Percentiles rank a stretch among this genome's conserved stretches.
Conservation (phyloP, 2,113 vertebrate species). For the Stigmatopora nigra region DNA sequence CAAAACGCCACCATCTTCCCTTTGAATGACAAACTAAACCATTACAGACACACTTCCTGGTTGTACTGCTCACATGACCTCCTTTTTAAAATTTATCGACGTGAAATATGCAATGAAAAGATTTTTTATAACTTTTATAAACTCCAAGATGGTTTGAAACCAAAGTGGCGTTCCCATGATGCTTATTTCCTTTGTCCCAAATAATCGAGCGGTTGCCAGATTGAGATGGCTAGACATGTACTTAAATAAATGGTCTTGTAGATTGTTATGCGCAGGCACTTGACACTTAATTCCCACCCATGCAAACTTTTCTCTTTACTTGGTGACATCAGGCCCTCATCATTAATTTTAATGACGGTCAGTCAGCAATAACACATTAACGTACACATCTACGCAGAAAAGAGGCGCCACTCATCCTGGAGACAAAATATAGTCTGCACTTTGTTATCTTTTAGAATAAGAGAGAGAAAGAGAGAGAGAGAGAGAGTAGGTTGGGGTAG, state of each 20-base stretch:
- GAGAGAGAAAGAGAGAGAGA: conserved; percentile 31
- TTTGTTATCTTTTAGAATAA: conserved; percentile 56
- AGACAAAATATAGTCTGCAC: conserved; percentile 57
- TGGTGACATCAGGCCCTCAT: conserved; percentile 55
- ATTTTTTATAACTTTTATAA: too few species aligned
- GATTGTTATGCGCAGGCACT: background rate
- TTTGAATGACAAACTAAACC: too few species aligned
- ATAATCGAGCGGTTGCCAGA: too few species aligned
- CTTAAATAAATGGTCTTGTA: background rate
- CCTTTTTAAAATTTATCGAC: too few species aligned
- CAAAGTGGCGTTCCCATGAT: too few species aligned
- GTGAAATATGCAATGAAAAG: too few species aligned
- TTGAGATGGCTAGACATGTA: background rate
- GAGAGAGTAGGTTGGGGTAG: too few species aligned
- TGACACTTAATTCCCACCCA: background rate
- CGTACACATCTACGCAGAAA: conserved; percentile 26
- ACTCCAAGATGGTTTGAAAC: too few species aligned
- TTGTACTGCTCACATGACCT: too few species aligned
- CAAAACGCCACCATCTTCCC: too few species aligned
- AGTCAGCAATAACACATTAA: conserved; percentile 46
- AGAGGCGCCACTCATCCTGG: conserved; percentile 59
- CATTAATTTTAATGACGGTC: conserved; percentile 63
- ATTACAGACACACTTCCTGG: too few species aligned
- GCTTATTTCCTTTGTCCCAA: too few species aligned
- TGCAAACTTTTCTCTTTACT: conserved; percentile 22